These are phyloP conservation scores for Mesorhabditis belari DNA, from an alignment of 2,888 invertebrate genomes.

Conservation along the genomic window DNA sequence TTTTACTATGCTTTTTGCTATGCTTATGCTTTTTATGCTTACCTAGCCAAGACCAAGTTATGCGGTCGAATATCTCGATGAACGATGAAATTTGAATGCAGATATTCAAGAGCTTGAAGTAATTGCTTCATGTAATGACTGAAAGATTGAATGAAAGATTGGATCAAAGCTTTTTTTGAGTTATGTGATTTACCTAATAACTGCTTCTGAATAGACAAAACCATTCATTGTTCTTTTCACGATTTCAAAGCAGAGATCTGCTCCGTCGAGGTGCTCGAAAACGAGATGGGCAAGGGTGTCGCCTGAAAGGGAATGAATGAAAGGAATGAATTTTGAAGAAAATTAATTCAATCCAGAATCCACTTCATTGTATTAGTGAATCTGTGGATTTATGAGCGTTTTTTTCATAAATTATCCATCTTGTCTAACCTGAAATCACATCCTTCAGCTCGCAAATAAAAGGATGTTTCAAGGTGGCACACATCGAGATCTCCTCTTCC, in stretches of 20 bases:
- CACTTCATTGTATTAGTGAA: no score
- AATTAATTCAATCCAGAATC: no score
- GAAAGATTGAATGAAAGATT: conserved; percentile 50
- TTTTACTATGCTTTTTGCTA: no score
- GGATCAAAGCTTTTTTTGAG: not conserved
- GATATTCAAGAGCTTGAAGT: conserved; percentile 88
- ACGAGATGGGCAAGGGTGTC: conserved; percentile 22
- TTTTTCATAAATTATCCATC: not conserved
- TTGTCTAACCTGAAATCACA: conserved; percentile 21
- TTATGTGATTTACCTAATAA: conserved; percentile 73
- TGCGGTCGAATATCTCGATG: conserved; percentile 96
- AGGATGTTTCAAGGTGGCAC: conserved; percentile 92
- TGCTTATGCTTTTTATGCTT: no score
- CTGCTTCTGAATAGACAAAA: conserved; percentile 98
- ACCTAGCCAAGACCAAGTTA: conserved; percentile 80
- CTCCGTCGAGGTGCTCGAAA: conserved; percentile 78
- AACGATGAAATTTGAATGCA: conserved; percentile 94
- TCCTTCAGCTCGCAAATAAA: conserved; percentile 95
- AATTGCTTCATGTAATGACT: conserved; percentile 99
- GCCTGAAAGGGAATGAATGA: no score
- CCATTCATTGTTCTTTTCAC: conserved; percentile 72
- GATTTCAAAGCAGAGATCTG: conserved; percentile 87
- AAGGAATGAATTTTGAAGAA: no score
- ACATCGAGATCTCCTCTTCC: conserved; percentile 94
- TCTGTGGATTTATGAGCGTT: no score